Evolutionary conservation across 2,113 vertebrate genomes (phyloP), one percentile per base, ranked within the genome.

Genomic region (Megaleporinus macrocephalus): DNA sequence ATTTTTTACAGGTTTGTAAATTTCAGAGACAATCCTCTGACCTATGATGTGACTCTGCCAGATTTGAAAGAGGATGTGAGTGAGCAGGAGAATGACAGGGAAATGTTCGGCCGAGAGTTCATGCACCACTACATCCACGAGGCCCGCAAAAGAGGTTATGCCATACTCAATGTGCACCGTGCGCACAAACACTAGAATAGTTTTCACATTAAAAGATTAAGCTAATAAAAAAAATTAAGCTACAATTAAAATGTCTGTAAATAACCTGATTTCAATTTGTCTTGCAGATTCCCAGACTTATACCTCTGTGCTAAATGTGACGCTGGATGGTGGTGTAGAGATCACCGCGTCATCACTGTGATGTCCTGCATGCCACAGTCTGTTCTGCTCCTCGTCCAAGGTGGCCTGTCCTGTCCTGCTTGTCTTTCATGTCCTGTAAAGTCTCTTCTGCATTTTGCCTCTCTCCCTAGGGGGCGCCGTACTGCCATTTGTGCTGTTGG

Each of bases 11-110:
- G 97, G 93, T 99, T 99, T 93, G 97, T 99, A 84, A 99, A 98
- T 91, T 99, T 99, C 86, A 92, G 97, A 91, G 98, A 96, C 91
- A 99, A 99, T 55, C 98, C 97, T 5, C 77, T 99, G 87, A 94
- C 93, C 71, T 73, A 97, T 66, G 91, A 98, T 0, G 88, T 98
- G 82, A 91, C 86, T 0, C 94, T 97, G 62, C 92, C 94, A 1
- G 82, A 88, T 0, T 86, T 59, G 44, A 87, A 87, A 77, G 88
- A 84, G 22, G 76, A 79, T 4, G 0, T 68, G n/a, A 70, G 86
- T 0, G 96, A 96, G 0, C 95, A 95, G 0, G 96, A 97, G 1
- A 95, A 96, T 0, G 94, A 97, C 85, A 91, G 87, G 66, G 98
- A 99, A 88, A 89, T 97, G 92, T 98, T 95, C 1, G 97, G 98